These are phyloP conservation scores for Clinocottus analis DNA, from an alignment of 2,113 vertebrate genomes.

Conservation along the genomic window DNA sequence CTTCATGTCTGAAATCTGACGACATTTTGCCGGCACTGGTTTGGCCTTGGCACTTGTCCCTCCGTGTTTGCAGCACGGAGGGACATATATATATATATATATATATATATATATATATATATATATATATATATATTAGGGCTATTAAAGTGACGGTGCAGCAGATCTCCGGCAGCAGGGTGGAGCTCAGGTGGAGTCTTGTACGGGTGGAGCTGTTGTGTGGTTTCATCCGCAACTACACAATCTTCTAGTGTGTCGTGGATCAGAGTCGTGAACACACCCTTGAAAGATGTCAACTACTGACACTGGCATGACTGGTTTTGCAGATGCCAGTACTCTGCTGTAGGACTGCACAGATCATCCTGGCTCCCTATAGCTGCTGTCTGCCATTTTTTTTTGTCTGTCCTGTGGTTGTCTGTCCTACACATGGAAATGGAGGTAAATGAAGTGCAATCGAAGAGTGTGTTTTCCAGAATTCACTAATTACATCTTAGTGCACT, in stretches of 20 bases:
- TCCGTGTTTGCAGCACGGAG: no score
- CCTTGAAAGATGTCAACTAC: conserved; percentile 36
- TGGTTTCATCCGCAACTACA: no score
- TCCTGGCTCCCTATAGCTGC: conserved; percentile 2
- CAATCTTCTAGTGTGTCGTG: conserved; percentile 11
- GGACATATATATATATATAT: no score
- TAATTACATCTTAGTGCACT: background rate
- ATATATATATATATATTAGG: no score
- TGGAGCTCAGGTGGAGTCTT: no score
- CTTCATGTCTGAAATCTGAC: no score
- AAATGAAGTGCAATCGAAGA: background rate
- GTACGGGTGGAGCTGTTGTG: no score
- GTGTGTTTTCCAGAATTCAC: background rate
- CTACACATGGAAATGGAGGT: background rate
- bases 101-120: no score
- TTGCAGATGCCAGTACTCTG: conserved; percentile 10
- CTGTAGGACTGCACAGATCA: conserved; percentile 11
- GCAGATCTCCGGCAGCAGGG: no score
- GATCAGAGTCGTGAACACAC: conserved; percentile 37
- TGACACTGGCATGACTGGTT: conserved; percentile 38
- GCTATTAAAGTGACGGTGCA: no score
- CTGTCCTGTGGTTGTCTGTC: background rate
- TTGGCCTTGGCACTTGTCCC: no score
- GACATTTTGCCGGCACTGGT: no score
- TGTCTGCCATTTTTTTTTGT: background rate